Base-by-base conservation (phyloP, 2,888 invertebrate species). In the Aspidiotus rigidus region DNA sequence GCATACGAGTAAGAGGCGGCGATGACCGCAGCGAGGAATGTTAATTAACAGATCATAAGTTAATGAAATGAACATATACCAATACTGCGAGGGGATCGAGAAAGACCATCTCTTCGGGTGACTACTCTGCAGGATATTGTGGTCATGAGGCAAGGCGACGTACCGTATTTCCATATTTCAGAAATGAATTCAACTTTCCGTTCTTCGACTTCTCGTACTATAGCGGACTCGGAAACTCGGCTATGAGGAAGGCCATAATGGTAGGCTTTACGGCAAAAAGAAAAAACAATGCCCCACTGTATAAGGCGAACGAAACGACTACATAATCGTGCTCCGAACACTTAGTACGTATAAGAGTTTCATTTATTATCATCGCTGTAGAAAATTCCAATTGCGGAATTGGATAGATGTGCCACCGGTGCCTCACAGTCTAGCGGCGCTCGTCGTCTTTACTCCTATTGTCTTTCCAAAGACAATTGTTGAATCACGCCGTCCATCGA, bases 391-490 rank as follows among this genome's bases (percentile, higher is more conserved):
- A 67, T 67, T 44, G 67, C 59, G 67, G 28, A 28, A 28, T 28
- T 28, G 28, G 67, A 66, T 66, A 66, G 66, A 67, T 44, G 67
- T 67, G 59, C 67, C 55, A 64, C 64, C 67, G 67, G 67, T 67
- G 67, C 67, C 67, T 60, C 42, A 49, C 49, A 44, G 67, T 67
- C 67, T 67, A 60, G 59, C 60, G 42, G 67, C 67, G 57, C 67
- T 67, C 67, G 60, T 67, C 67, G 60, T 67, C 67, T 67, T 59
- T 60, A 67, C 59, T 67, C 59, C 60, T 67, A 67, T 67, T 67
- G 67, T 67, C 67, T 67, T 28, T 28, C 56, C 49, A 57, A 67
- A 59, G 59, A 67, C 67, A 67, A 67, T 67, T 67, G 67, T 67
- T 67, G 60, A 67, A 67, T 67, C 67, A 59, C 67, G 59, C 59